Evolutionary conservation across 1,140 invertebrate species (phyloP).

Genomic region (Drosophila parvula): DNA sequence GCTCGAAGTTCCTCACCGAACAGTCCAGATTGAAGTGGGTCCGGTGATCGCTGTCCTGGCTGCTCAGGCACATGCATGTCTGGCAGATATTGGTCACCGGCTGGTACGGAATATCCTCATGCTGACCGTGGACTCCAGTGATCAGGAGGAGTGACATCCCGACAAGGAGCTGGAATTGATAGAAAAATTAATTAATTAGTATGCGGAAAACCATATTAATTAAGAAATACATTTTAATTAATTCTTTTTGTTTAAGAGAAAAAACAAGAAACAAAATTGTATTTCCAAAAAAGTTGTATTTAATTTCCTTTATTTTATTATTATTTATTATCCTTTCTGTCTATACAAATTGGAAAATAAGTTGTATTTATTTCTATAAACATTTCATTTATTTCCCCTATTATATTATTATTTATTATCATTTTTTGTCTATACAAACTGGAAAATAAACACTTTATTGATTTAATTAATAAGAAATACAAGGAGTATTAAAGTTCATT

Average conservation of each 20-base stretch:
- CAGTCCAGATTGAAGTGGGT: conserved; percentile 80
- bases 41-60: conserved; percentile 49
- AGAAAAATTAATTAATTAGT: not conserved
- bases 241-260: too few species aligned
- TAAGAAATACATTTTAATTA: too few species aligned
- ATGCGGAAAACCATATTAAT: not conserved
- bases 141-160: conserved; percentile 11
- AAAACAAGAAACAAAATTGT: too few species aligned
- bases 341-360: not conserved
- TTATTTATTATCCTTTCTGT: too few species aligned
- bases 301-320: too few species aligned
- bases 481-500: not conserved
- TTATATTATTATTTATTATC: too few species aligned
- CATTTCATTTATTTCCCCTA: too few species aligned
- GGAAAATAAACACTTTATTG: not conserved
- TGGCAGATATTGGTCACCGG: conserved; percentile 69
- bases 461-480: too few species aligned
- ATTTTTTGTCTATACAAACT: not conserved
- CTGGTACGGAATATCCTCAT: conserved; percentile 79
- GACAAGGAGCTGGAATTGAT: conserved; percentile 35
- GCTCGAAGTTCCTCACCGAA: conserved; percentile 73
- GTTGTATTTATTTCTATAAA: too few species aligned
- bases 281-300: too few species aligned
- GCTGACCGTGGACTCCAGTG: conserved; percentile 37
- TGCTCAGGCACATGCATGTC: conserved; percentile 64